Conservation (phyloP, 2,888 invertebrate genomes). For the Yponomeuta sedellus region DNA sequence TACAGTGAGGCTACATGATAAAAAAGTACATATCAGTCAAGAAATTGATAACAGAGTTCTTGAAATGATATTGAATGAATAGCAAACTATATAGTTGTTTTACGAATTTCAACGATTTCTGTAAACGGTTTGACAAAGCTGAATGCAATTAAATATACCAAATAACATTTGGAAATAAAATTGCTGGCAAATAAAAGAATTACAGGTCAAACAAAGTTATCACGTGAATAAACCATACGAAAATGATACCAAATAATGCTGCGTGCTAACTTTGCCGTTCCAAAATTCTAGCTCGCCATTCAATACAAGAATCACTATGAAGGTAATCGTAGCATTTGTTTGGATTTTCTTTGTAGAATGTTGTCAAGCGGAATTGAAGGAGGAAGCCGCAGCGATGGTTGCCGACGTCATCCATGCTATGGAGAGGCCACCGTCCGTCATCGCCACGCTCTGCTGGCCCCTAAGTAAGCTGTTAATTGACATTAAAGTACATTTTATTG, state of each 20-base stretch:
- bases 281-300: neutral
- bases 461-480: slow-evolving; percentile 37
- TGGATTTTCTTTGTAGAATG: slow-evolving; percentile 23
- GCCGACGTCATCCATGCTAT: slow-evolving; percentile 42
- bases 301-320: neutral
- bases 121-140: too few species aligned
- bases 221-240: neutral
- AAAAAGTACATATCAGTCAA: too few species aligned
- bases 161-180: neutral
- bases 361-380: slow-evolving; percentile 27
- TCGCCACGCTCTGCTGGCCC: slow-evolving; percentile 47
- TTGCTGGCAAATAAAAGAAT: neutral
- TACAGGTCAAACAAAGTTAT: neutral
- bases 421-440: slow-evolving; percentile 41
- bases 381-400: slow-evolving; percentile 35
- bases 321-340: slow-evolving; percentile 15
- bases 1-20: too few species aligned
- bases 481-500: neutral
- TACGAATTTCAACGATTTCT: too few species aligned
- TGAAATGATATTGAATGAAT: too few species aligned
- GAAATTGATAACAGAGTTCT: too few species aligned
- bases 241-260: neutral
- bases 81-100: too few species aligned
- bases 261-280: neutral
- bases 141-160: too few species aligned